Evolutionary conservation across 1,140 invertebrate species (phyloP), one percentile per base, ranked within the genome.

Genomic region (Euglossa dilemma): DNA sequence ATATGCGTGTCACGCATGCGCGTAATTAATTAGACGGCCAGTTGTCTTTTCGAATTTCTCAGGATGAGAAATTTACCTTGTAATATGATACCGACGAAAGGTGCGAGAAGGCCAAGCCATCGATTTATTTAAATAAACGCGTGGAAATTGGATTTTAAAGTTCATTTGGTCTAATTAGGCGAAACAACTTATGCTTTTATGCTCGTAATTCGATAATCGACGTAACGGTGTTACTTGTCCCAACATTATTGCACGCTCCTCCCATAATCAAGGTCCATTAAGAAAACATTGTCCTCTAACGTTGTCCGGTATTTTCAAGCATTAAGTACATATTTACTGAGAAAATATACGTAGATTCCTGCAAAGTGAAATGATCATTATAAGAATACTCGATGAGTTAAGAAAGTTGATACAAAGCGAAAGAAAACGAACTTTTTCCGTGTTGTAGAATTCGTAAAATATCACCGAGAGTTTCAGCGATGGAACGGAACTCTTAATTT

Each of bases 401-500:
- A 3, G 7, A 20, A 18, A 54, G 25, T 5, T 18, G 8, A 8
- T 14, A 50, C 71, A 71, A 71, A 18, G 5, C 36, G 63, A 16
- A 36, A 6, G 16, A 61, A 61, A 43, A 25, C 12, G 56, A 52
- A 54, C 18, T 63, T 80, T 25, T 8, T 0, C 23, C 45, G 12
- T 6, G 20, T 7, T 18, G 7, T 47, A 8, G 12, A 12, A 12
- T 45, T 54, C 54, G 14, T 11, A n/a, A 61, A 36, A n/a, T 36
- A 59, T 52, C 9, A 20, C n/a, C 23, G 20, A 20, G 12, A 54
- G 70, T 64, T 63, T 4, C 57, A 52, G 11, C 16, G n/a, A 4
- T 5, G 5, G 69, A 18, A 54, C n/a, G 14, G n/a, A 66, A 74
- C 50, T 80, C 43, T 66, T 72, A 74, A 81, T 81, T 81, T 54